Conservation (phyloP, 2,888 invertebrate genomes). For the Idaea aversata region DNA sequence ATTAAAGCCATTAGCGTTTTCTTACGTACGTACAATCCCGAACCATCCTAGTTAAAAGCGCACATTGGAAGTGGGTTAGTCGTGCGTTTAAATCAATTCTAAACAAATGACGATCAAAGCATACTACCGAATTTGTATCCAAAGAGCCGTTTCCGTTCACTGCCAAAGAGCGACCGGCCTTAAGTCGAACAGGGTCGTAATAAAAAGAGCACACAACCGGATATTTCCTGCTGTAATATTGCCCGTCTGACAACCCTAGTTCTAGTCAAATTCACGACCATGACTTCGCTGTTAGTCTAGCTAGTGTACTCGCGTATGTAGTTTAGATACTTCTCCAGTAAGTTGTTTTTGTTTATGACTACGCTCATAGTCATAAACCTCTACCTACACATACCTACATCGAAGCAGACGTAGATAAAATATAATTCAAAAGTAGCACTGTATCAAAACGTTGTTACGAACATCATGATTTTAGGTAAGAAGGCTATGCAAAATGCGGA, state of each 20-base stretch:
- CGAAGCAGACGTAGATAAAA: not conserved
- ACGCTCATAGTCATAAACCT: constrained; percentile 1
- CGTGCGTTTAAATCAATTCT: too few species aligned
- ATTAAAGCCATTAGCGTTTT: too few species aligned
- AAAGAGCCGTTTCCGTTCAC: too few species aligned
- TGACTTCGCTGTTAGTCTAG: not conserved
- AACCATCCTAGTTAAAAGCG: too few species aligned
- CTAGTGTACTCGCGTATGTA: not conserved
- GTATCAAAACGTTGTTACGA: not conserved
- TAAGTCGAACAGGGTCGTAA: too few species aligned
- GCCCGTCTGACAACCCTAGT: not conserved
- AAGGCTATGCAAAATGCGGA: not conserved
- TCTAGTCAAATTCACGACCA: not conserved
- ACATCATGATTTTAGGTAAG: not conserved
- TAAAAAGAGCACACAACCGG: too few species aligned
- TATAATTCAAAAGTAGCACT: not conserved
- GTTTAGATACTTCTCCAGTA: not conserved
- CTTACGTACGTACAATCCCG: too few species aligned
- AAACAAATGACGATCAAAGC: too few species aligned
- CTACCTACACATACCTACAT: not conserved
- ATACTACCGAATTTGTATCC: too few species aligned
- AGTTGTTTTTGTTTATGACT: not conserved
- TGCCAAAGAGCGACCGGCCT: too few species aligned
- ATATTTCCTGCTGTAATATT: too few species aligned
- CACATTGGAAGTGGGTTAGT: too few species aligned